A percentile compares a stretch with the other conserved stretches of the same genome.
These are phyloP conservation scores for Epistrophe eligans DNA, from an alignment of 2,888 invertebrate species.

Conservation along the genomic window DNA sequence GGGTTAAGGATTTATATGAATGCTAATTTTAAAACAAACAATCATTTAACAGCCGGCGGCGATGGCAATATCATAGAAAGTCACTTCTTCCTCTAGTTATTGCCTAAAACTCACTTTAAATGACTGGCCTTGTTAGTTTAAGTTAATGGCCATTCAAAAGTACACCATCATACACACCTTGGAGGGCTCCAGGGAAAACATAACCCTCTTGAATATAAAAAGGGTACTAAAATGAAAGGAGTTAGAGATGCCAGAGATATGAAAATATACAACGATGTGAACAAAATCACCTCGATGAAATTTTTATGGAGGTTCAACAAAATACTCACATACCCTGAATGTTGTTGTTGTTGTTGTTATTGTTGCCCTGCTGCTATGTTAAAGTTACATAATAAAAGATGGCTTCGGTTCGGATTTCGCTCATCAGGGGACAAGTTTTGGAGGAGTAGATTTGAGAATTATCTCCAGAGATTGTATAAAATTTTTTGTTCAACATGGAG, in stretches of 20 bases:
- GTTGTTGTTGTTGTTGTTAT: background rate
- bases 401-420: slow-evolving; percentile 1
- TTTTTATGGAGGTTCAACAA: slow-evolving; percentile 36
- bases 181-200: slow-evolving; percentile 5
- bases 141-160: slow-evolving; percentile 45
- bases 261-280: slow-evolving; percentile 33
- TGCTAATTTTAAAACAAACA: slow-evolving; percentile 37
- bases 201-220: slow-evolving; percentile 29
- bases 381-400: background rate
- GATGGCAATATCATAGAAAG: background rate
- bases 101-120: slow-evolving; percentile 19
- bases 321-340: slow-evolving; percentile 1
- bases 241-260: slow-evolving; percentile 27
- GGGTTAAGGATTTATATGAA: background rate
- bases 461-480: slow-evolving; percentile 34
- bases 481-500: slow-evolving; percentile 26
- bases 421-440: slow-evolving; percentile 1
- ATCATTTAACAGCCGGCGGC: slow-evolving; percentile 12
- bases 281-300: slow-evolving; percentile 48
- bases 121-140: slow-evolving; percentile 40
- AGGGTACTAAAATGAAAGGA: slow-evolving; percentile 25
- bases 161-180: slow-evolving; percentile 23
- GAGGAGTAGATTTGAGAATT: slow-evolving; percentile 8
- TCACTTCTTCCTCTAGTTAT: background rate
- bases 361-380: background rate